phyloP scores from a whole-genome alignment of 2,113 vertebrate species.

The Paramisgurnus dabryanus region DNA sequence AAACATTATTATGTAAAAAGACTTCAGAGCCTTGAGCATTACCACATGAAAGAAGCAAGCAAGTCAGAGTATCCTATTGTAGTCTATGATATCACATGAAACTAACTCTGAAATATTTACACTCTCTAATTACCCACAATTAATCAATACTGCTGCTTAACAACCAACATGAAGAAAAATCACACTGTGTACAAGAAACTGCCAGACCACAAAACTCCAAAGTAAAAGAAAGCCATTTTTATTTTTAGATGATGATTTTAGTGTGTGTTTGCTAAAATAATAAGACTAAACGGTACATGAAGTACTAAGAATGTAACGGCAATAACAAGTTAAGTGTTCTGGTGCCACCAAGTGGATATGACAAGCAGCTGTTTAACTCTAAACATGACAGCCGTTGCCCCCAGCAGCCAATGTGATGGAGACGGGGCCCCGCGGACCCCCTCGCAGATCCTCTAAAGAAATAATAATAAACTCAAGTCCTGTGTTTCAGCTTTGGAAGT shows the following conservation, averaged over 20 bases:
- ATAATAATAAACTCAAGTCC: constrained; percentile 45
- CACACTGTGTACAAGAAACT: too few species aligned
- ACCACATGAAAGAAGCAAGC: too few species aligned
- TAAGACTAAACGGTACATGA: neutral
- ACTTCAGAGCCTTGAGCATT: too few species aligned
- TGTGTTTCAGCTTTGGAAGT: constrained; percentile 37
- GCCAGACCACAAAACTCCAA: neutral
- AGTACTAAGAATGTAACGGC: neutral
- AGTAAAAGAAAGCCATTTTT: neutral
- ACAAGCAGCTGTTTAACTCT: neutral
- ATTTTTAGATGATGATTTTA: neutral
- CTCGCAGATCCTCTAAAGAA: constrained; percentile 31
- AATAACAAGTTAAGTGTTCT: constrained; percentile 14
- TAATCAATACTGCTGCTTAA: too few species aligned
- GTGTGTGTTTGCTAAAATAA: neutral
- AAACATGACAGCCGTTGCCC: neutral
- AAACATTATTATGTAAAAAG: too few species aligned
- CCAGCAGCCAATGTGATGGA: neutral
- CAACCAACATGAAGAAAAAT: neutral
- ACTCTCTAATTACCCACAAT: too few species aligned
- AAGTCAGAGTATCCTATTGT: too few species aligned
- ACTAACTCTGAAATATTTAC: too few species aligned
- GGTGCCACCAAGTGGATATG: constrained; percentile 39
- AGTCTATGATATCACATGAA: too few species aligned
- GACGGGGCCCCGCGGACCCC: neutral